Evolutionary conservation across 2,113 vertebrate genomes (phyloP), one percentile per base, ranked within the genome.

Genomic region (Myotis lucifugus): DNA sequence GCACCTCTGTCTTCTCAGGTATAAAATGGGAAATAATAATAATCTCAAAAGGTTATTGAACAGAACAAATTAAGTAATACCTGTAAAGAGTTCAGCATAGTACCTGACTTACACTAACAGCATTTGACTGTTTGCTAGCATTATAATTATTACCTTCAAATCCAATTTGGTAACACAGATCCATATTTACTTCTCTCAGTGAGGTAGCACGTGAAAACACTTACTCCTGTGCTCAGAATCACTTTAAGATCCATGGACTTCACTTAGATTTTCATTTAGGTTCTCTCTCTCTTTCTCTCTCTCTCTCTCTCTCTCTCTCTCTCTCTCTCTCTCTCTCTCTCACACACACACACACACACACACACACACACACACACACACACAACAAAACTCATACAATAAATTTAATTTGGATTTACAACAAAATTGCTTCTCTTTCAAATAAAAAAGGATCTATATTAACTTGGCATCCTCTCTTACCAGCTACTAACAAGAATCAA

Each of bases 161-260:
- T 83, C 21, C 15, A 83, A 18, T 77, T 50, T 82, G 34, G 25
- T 66, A 56, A 90, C 23, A 54, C 15, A 82, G 19, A 64, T 40
- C 66, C 37, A 32, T 73, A 81, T 67, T 95, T 48, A 73, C 27
- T 88, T 70, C n/a, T 88, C 54, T 27, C 50, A 46, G 3, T n/a
- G 34, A 87, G 9, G 27, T 40, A 91, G 78, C 23, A 42, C 12
- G 3, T 50, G 48, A 77, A 85, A 92, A 90, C 46, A 19, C 13
- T n/a, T 15, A 91, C 8, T 85, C 5, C 1, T 91, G 29, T n/a
- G 50, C 32, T 29, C 23, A 2, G 34, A 86, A 61, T 93, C n/a
- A 19, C 34, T 34, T 94, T 50, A 74, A 67, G 46, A 88, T 85
- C 25, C n/a, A 72, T 84, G 83, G 64, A 88, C 29, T 93, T 86